Conservation (phyloP, 1,140 invertebrate species). For the Mylabris phalerata region DNA sequence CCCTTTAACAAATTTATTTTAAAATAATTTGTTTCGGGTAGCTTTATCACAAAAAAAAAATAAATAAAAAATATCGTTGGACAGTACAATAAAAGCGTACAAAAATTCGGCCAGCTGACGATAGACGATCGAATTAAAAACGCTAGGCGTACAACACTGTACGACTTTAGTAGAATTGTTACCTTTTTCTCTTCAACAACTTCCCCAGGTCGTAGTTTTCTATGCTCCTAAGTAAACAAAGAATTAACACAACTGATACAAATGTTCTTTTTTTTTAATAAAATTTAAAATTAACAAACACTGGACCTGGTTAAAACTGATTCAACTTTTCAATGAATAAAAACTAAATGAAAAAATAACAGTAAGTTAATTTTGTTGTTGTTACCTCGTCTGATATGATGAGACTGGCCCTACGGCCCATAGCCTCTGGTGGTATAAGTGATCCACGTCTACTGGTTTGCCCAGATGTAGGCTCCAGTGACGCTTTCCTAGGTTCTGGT, state of each 20-base stretch:
- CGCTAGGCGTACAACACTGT: constrained; percentile 26
- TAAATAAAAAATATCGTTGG: too few relatives aligned
- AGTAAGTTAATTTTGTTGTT: too few relatives aligned
- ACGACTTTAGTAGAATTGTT: constrained; percentile 47
- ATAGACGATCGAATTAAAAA: constrained; percentile 4
- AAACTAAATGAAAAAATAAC: constrained; percentile 11
- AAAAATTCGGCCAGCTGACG: constrained; percentile 10
- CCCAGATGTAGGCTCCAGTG: constrained; percentile 64
- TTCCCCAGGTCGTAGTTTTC: constrained; percentile 88
- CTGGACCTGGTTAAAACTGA: neutral
- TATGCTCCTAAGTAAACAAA: constrained; percentile 40
- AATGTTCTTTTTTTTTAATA: constrained; percentile 1
- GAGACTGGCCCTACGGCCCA: constrained; percentile 75
- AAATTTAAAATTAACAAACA: neutral
- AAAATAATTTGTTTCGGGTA: too few relatives aligned
- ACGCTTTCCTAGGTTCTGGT: constrained; percentile 66
- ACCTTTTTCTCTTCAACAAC: constrained; percentile 89
- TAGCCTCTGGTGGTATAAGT: constrained; percentile 76
- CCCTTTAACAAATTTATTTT: too few relatives aligned
- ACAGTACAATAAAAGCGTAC: constrained; percentile 4
- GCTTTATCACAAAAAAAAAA: too few relatives aligned
- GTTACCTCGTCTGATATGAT: constrained; percentile 88
- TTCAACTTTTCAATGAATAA: constrained; percentile 14
- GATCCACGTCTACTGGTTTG: constrained; percentile 69
- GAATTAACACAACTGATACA: constrained; percentile 21